Evolutionary conservation across 2,888 invertebrate genomes (phyloP).

Genomic region (Epinotia bilunana): DNA sequence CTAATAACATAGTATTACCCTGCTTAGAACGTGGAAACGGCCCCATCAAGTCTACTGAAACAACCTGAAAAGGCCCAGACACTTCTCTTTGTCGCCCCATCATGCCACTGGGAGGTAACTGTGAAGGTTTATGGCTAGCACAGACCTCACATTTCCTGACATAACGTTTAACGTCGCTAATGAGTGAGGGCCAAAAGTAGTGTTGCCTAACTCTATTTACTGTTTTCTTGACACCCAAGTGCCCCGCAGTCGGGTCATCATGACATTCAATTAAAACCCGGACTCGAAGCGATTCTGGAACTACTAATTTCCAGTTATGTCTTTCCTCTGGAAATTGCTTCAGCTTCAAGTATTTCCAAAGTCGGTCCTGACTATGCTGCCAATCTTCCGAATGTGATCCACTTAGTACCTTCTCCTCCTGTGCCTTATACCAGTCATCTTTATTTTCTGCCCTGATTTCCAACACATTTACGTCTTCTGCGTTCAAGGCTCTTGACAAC

Average conservation of each 20-base stretch:
- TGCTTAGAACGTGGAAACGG: conserved; percentile 2
- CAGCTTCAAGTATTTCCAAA: conserved; percentile 38
- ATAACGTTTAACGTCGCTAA: conserved; percentile 36
- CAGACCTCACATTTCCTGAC: conserved; percentile 43
- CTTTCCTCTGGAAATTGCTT: conserved; percentile 44
- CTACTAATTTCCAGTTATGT: conserved; percentile 38
- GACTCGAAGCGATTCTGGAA: conserved; percentile 25
- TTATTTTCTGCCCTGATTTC: conserved; percentile 7
- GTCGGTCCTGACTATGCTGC: not conserved
- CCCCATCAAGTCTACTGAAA: conserved; percentile 24
- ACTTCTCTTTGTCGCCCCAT: conserved; percentile 43
- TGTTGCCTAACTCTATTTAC: not conserved
- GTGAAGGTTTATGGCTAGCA: conserved; percentile 36
- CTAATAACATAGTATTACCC: conserved; percentile 19
- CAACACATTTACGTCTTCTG: not conserved
- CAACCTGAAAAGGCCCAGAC: conserved; percentile 30
- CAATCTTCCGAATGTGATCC: not conserved
- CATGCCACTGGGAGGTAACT: conserved; percentile 19
- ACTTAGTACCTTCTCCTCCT: not conserved
- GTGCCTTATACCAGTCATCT: conserved; percentile 22
- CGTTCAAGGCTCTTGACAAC: conserved; percentile 4
- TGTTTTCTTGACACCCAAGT: too few species aligned
- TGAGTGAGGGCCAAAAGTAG: conserved; percentile 42
- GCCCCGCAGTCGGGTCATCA: too few species aligned
- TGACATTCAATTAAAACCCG: conserved; percentile 27